phyloP scores from a whole-genome alignment of 92 coral and sea anemone genomes.

The Galaxea fascicularis region DNA sequence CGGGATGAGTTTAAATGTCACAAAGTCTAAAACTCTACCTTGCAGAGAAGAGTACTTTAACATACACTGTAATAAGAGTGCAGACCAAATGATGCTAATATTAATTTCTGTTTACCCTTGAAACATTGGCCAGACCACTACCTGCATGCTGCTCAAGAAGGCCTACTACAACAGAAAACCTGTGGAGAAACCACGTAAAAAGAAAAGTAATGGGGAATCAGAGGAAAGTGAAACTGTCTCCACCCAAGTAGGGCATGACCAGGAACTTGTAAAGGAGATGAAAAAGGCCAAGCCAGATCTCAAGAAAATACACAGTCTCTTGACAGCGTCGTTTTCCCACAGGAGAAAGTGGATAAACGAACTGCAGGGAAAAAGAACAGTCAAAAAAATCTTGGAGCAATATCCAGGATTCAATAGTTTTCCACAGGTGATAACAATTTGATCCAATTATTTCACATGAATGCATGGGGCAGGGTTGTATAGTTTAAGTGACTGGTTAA shows the following conservation, averaged over 20 bases:
- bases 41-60: no score
- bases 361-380: conserved; percentile 1
- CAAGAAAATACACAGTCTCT: not conserved
- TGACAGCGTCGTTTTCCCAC: not conserved
- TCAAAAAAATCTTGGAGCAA: not conserved
- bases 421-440: no score
- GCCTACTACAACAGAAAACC: conserved; percentile 10
- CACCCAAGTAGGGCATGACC: not conserved
- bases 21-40: no score
- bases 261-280: not conserved
- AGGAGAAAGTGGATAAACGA: conserved; percentile 1
- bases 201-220: not conserved
- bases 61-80: no score
- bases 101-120: no score
- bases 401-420: no score
- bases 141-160: not conserved
- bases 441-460: no score
- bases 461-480: no score
- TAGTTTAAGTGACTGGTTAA: no score
- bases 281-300: not conserved
- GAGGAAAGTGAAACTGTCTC: not conserved
- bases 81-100: no score
- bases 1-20: no score
- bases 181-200: not conserved
- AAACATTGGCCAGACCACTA: not conserved